Base-by-base conservation (phyloP, 2,888 invertebrate species). In the Ectemnius lituratus region DNA sequence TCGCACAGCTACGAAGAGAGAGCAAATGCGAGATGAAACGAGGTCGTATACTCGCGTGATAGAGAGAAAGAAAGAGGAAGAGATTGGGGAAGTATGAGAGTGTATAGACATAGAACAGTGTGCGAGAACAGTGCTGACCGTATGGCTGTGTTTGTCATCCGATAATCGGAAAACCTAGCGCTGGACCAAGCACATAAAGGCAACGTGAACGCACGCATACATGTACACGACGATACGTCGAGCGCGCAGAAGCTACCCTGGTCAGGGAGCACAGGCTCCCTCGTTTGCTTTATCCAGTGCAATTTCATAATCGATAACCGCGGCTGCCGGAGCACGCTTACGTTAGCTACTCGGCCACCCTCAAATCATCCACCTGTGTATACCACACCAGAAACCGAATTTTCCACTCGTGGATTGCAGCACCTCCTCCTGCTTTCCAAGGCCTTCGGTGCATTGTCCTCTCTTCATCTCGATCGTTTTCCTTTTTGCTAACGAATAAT, bases 291-390 rank as follows among this genome's bases (percentile, higher is more conserved):
- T 83, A 82, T 82, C 76, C 78, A 69, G 65, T 75, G 83, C 82
- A 82, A 84, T 81, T 84, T 83, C 84, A 83, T 86, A 83, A 84
- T 85, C 85, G 84, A 84, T 85, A 85, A 79, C 77, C 75, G 75
- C 65, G 68, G 63, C 68, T 64, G 23, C 28, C 37, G 49, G 62
- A 16, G 52, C 67, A 64, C 60, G n/a, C 62, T 57, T 23, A 56
- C 70, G 57, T 65, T 69, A 63, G 62, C 67, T 64, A 67, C 70
- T 75, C 67, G 67, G 46, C 52, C 52, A 52, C 52, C 16, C 57
- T 45, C 58, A 71, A 73, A 63, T 65, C 76, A 56, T 71, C 52
- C 73, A 73, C 28, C 73, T 73, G 67, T 75, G 68, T 58, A 14
- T 59, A 46, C 57, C 37, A 67, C 47, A 20, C 37, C 59, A 47